Conservation (phyloP, 2,797 vertebrate genomes). For the Sciurus vulgaris region DNA sequence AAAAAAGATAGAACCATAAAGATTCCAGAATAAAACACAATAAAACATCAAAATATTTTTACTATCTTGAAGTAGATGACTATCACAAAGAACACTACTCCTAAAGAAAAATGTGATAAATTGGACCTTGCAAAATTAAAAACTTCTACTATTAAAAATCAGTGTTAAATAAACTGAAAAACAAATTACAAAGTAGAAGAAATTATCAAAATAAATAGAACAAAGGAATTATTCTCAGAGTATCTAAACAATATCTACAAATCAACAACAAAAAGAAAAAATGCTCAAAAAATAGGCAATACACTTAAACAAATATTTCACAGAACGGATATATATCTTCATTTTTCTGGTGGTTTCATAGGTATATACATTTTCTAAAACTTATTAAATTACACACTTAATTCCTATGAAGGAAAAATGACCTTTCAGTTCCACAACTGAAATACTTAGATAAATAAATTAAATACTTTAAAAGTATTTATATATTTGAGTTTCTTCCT, state of each 20-base stretch:
- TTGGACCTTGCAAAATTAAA: background rate
- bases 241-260: background rate
- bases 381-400: background rate
- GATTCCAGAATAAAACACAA: background rate
- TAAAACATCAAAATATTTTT: background rate
- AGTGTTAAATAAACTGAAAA: background rate
- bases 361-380: background rate
- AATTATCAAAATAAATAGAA: background rate
- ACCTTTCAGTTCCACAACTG: background rate
- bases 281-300: background rate
- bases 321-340: background rate
- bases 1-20: background rate
- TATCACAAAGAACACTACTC: background rate
- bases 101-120: constrained; percentile 1
- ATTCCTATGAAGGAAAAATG: background rate
- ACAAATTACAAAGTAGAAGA: background rate
- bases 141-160: background rate
- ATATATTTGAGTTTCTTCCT: background rate
- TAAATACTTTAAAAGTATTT: background rate
- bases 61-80: background rate
- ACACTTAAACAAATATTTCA: background rate
- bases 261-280: background rate
- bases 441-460: no score
- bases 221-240: background rate
- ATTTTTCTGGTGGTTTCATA: background rate